phyloP scores from a whole-genome alignment of 2,888 invertebrate species.

The Leptothorax acervorum region DNA sequence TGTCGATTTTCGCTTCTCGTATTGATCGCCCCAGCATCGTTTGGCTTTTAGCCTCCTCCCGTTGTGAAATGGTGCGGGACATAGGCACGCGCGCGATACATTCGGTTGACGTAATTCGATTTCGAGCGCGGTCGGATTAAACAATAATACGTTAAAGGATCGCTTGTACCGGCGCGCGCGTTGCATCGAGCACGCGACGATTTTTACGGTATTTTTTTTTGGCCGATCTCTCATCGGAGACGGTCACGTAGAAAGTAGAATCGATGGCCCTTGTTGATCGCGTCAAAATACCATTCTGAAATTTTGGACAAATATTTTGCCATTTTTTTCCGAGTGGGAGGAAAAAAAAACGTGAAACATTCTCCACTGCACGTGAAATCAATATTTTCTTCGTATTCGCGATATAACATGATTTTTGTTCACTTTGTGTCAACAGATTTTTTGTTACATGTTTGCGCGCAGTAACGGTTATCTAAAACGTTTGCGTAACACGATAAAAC shows the following conservation, averaged over 20 bases:
- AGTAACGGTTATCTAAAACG: conserved; percentile 24
- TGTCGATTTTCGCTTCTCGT: conserved; percentile 33
- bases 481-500: conserved; percentile 30
- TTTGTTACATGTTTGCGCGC: conserved; percentile 18
- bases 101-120: conserved; percentile 56
- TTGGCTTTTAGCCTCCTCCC: conserved; percentile 14
- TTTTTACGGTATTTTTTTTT: conserved; percentile 46
- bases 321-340: conserved; percentile 10
- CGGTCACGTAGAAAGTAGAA: conserved; percentile 35
- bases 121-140: conserved; percentile 49
- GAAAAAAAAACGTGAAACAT: neutral
- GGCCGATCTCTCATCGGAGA: conserved; percentile 32
- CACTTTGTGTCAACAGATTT: conserved; percentile 51
- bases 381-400: conserved; percentile 43
- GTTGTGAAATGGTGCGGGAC: conserved; percentile 35
- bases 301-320: conserved; percentile 53
- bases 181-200: conserved; percentile 25
- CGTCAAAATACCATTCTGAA: conserved; percentile 39
- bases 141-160: conserved; percentile 55
- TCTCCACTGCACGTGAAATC: conserved; percentile 32
- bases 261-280: conserved; percentile 49
- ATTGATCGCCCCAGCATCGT: conserved; percentile 5
- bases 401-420: conserved; percentile 44
- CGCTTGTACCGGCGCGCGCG: neutral
- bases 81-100: conserved; percentile 19